These are phyloP conservation scores for Panopea generosa DNA, from an alignment of 2,888 invertebrate species.

Conservation along the genomic window DNA sequence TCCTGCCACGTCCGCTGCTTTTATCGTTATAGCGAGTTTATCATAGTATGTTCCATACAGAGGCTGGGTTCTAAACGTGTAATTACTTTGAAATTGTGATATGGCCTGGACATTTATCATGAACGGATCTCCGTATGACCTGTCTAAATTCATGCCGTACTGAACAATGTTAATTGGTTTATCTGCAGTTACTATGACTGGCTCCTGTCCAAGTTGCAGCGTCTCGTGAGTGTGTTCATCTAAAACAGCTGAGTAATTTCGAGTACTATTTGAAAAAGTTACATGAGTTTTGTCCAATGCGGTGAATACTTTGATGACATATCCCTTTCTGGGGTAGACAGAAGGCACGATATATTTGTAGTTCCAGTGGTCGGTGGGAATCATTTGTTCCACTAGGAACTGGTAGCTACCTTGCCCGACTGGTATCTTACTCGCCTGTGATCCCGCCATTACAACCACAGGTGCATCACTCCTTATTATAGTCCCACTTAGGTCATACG, in stretches of 20 bases:
- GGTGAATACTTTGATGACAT: constrained; percentile 3
- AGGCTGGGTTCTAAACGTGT: not conserved
- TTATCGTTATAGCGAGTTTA: not conserved
- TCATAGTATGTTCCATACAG: not conserved
- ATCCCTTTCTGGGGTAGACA: not conserved
- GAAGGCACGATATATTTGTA: constrained; percentile 1
- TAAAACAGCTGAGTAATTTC: not conserved
- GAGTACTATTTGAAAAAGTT: not conserved
- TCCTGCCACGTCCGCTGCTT: not conserved
- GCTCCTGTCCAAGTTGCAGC: not conserved
- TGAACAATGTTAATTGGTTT: not conserved
- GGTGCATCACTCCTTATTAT: constrained; percentile 6
- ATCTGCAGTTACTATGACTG: not conserved
- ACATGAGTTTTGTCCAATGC: not conserved
- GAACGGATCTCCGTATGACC: constrained; percentile 2
- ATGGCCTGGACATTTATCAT: constrained; percentile 4
- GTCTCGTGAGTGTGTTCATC: not conserved
- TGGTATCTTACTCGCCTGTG: not conserved
- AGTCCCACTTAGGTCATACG: not conserved
- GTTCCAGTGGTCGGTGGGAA: constrained; percentile 4
- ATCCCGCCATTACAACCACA: constrained; percentile 5
- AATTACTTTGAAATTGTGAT: not conserved
- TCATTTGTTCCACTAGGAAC: constrained; percentile 5
- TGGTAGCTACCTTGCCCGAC: not conserved
- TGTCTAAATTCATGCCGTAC: not conserved